These are phyloP conservation scores for Goniozus legneri DNA, from an alignment of 1,140 invertebrate species.

Conservation along the genomic window DNA sequence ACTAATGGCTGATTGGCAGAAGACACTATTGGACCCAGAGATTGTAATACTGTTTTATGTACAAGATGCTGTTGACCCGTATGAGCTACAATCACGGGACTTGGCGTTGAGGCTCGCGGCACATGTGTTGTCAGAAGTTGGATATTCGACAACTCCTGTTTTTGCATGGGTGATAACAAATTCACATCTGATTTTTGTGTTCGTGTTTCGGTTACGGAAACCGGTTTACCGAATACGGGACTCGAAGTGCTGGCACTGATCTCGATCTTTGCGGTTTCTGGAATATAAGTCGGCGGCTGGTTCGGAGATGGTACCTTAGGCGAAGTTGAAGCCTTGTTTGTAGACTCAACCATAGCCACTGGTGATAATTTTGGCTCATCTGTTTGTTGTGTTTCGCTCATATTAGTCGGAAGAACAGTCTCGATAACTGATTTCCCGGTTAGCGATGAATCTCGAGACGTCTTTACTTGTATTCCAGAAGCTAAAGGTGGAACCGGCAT, in stretches of 20 bases:
- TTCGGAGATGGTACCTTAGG: slow-evolving; percentile 51
- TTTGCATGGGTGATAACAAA: slow-evolving; percentile 38
- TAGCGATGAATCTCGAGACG: slow-evolving; percentile 25
- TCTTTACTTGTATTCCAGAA: slow-evolving; percentile 34
- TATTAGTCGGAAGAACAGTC: slow-evolving; percentile 41
- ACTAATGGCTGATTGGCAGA: slow-evolving; percentile 34
- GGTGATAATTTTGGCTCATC: slow-evolving; percentile 49
- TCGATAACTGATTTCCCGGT: slow-evolving; percentile 45
- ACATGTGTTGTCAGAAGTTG: slow-evolving; percentile 44
- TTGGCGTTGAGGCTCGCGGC: slow-evolving; percentile 47
- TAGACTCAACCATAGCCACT: slow-evolving; percentile 40
- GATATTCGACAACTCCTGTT: slow-evolving; percentile 37
- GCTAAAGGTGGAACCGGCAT: slow-evolving; percentile 42
- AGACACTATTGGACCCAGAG: slow-evolving; percentile 22
- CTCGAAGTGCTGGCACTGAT: slow-evolving; percentile 40
- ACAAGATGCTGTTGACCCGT: slow-evolving; percentile 33
- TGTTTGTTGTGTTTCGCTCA: slow-evolving; percentile 32
- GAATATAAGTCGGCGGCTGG: slow-evolving; percentile 50
- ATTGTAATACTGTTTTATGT: slow-evolving; percentile 38
- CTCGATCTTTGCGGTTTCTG: slow-evolving; percentile 50
- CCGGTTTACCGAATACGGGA: slow-evolving; percentile 33
- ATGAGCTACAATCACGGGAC: slow-evolving; percentile 55
- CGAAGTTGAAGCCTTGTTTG: slow-evolving; percentile 47
- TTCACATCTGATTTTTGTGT: slow-evolving; percentile 30
- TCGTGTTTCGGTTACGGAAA: slow-evolving; percentile 26